Evolutionary conservation across 2,888 invertebrate genomes (phyloP), one percentile per base, ranked within the genome.

Genomic region (Phanerotoma sp.): DNA sequence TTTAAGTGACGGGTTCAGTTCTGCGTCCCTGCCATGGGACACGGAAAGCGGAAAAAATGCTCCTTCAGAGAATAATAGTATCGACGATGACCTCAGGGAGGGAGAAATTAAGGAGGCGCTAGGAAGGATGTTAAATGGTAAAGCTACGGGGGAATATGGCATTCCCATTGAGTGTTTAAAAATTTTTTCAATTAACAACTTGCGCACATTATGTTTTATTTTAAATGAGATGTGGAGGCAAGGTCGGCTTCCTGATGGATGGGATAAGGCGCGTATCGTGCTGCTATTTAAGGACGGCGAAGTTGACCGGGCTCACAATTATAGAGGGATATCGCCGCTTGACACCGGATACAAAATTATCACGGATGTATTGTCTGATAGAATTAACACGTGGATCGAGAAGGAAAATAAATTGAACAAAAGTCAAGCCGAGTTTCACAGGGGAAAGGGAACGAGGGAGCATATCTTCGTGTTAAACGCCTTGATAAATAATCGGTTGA

Each of bases 261-360:
- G 45, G 45, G 30, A 30, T 13, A 49, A n/a, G 16, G 49, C 52
- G 4, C 16, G 10, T 3, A 45, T 53, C 3, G 10, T 22, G 3
- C 50, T 50, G 10, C 35, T 50, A 7, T 42, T 15, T 7, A 57
- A 57, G 30, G 25, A 33, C n/a, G 53, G 53, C 10, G 47, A 50
- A 1, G 33, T 11, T 21, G 22, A 50, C 2, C 18, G 33, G 4
- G 35, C 30, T 35, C n/a, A 3, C 2, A 57, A 53, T 28, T 50
- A 54, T 28, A 38, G 50, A 30, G 53, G 50, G 11, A 50, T 53
- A 22, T 45, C 53, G 11, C n/a, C 53, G 10, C 30, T 49, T 15
- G 45, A 57, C 28, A 13, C 41, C 5, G 50, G 41, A 10, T 57
- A 41, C 21, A 47, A 54, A 37, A 42, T 48, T 7, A n/a, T 42